phyloP scores from a whole-genome alignment of 1,140 invertebrate genomes.

The Ceratosolen solmsi region DNA sequence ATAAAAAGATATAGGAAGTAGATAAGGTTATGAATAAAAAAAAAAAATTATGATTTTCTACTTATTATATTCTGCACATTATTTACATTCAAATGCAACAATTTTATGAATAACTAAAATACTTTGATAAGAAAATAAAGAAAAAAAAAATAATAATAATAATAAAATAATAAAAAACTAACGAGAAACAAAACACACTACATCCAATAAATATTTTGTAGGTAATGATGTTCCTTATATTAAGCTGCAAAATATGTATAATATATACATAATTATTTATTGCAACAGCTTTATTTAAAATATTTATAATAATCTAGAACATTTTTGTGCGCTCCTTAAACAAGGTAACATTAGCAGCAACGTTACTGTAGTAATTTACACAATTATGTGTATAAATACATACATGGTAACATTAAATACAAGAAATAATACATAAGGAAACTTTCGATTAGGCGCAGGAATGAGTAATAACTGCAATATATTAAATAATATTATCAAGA shows the following conservation, averaged over 20 bases:
- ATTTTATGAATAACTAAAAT: neutral
- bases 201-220: neutral
- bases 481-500: too few relatives aligned
- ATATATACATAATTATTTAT: neutral
- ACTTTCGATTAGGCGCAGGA: neutral
- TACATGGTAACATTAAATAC: too few relatives aligned
- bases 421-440: neutral
- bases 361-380: too few relatives aligned
- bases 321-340: too few relatives aligned
- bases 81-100: slow-evolving; percentile 13
- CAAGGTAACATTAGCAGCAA: too few relatives aligned
- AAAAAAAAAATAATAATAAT: too few relatives aligned
- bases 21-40: slow-evolving; percentile 17
- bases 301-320: too few relatives aligned
- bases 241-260: neutral
- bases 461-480: neutral
- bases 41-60: neutral
- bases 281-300: neutral
- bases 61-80: slow-evolving; percentile 11
- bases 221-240: neutral
- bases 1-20: neutral
- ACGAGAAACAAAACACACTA: too few relatives aligned
- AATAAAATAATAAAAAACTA: too few relatives aligned
- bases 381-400: too few relatives aligned
- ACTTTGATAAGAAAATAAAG: neutral